phyloP scores from a whole-genome alignment of 2,113 vertebrate species.

The Stegostoma tigrinum region DNA sequence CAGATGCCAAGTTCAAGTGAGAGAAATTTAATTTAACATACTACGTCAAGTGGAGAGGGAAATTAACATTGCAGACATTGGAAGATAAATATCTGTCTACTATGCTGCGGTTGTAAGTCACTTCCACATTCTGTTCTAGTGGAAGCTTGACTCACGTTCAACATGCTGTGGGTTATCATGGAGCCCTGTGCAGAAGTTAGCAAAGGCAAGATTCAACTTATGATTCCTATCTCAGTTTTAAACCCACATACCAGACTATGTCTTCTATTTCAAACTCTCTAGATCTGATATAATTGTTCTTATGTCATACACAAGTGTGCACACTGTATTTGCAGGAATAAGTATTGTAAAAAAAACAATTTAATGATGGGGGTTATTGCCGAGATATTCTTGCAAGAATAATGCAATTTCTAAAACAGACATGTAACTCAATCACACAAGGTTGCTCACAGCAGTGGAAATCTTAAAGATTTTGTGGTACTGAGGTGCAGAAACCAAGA shows the following conservation, averaged over 20 bases:
- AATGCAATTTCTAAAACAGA: no score
- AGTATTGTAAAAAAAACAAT: not conserved
- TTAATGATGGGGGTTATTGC: not conserved
- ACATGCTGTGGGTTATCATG: not conserved
- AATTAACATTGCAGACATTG: not conserved
- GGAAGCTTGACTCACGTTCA: not conserved
- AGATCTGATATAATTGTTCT: not conserved
- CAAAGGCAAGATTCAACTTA: not conserved
- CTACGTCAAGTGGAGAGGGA: not conserved
- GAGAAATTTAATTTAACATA: not conserved
- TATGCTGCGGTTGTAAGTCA: not conserved
- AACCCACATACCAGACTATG: not conserved
- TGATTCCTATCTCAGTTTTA: not conserved
- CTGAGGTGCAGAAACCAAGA: not conserved
- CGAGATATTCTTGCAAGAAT: no score
- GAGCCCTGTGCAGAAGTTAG: not conserved
- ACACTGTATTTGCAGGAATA: not conserved
- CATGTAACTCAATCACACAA: not conserved
- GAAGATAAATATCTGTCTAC: not conserved
- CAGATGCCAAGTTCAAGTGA: not conserved
- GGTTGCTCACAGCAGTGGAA: not conserved
- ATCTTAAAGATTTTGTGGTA: not conserved
- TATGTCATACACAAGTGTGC: not conserved
- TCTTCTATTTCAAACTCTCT: not conserved
- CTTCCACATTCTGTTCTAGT: not conserved